Evolutionary conservation across 2,797 vertebrate genomes (phyloP).

Genomic region (Heliangelus exortis): DNA sequence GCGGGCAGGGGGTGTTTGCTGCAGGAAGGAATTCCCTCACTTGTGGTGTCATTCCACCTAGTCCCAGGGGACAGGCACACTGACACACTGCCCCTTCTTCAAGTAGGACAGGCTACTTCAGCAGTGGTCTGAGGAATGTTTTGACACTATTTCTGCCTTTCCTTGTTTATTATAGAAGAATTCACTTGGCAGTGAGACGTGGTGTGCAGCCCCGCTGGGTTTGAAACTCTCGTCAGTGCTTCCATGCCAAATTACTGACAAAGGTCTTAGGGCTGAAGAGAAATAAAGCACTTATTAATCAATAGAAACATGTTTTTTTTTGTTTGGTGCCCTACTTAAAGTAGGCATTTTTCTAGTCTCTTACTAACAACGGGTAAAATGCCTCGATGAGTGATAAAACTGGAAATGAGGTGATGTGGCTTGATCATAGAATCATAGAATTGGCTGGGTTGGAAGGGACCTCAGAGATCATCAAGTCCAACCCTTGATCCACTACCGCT

Average conservation of each 20-base stretch:
- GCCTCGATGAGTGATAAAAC: neutral
- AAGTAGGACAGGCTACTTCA: neutral
- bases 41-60: rapidly evolving
- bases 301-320: neutral
- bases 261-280: neutral
- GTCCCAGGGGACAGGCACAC: neutral
- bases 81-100: constrained; percentile 23
- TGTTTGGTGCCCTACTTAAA: neutral
- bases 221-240: neutral
- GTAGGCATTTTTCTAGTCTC: neutral
- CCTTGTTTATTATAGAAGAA: neutral
- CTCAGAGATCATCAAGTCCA: no score
- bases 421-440: no score
- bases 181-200: neutral
- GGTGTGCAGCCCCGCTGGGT: neutral
- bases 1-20: neutral
- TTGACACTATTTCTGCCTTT: constrained; percentile 23
- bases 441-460: no score
- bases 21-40: neutral
- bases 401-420: neutral
- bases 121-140: neutral
- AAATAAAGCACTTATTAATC: neutral
- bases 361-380: neutral
- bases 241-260: neutral
- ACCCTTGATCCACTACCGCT: no score